phyloP scores from a whole-genome alignment of 2,888 invertebrate species.

The Meganola albula region DNA sequence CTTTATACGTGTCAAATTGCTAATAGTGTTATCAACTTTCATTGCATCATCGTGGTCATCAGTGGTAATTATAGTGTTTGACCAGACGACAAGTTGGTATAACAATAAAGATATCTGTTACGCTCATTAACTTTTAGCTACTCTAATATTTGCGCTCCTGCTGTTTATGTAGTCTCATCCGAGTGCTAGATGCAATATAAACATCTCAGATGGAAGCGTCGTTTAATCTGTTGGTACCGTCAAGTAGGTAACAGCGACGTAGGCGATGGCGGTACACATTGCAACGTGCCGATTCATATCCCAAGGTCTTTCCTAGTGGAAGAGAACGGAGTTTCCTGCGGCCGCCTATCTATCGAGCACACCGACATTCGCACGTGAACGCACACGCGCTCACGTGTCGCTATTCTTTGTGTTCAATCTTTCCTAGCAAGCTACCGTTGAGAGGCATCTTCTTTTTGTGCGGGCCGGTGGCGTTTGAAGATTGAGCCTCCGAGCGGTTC shows the following conservation, averaged over 20 bases:
- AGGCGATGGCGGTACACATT: constrained; percentile 75
- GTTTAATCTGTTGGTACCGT: constrained; percentile 53
- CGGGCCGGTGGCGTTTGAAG: constrained; percentile 67
- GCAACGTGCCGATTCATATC: constrained; percentile 76
- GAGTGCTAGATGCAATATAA: constrained; percentile 25
- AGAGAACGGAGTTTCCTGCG: constrained; percentile 79
- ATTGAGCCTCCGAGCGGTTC: constrained; percentile 62
- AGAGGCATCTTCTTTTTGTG: constrained; percentile 73
- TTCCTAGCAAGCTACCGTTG: constrained; percentile 72
- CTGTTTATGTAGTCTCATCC: constrained; percentile 23
- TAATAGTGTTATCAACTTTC: constrained; percentile 72
- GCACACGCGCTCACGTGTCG: constrained; percentile 70
- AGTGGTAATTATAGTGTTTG: constrained; percentile 55
- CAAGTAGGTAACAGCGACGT: constrained; percentile 70
- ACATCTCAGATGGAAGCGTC: constrained; percentile 47
- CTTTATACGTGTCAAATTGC: constrained; percentile 69
- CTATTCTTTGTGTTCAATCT: constrained; percentile 71
- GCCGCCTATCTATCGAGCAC: constrained; percentile 74
- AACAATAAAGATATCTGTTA: constrained; percentile 62
- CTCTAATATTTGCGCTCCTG: constrained; percentile 41
- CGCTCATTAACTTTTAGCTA: constrained; percentile 52
- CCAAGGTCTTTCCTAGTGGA: constrained; percentile 79
- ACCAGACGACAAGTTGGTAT: constrained; percentile 50
- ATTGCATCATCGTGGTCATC: constrained; percentile 62
- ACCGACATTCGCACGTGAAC: constrained; percentile 65